Conservation (phyloP, 2,888 invertebrate genomes). For the Coenonympha glycerion region DNA sequence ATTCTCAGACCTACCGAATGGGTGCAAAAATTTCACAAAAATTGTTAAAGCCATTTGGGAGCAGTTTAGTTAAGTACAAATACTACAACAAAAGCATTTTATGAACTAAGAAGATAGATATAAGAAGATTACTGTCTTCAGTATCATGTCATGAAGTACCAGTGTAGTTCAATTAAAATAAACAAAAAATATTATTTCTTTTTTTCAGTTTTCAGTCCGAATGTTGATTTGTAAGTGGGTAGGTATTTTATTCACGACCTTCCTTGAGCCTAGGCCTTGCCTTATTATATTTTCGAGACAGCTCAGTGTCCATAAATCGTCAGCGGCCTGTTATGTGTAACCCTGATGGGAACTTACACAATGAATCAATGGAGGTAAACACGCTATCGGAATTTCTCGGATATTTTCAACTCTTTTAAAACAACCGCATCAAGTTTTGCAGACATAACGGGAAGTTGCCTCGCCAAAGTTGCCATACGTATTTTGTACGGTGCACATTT, state of each 20-base stretch:
- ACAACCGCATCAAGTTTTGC: conserved; percentile 47
- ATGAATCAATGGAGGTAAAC: conserved; percentile 35
- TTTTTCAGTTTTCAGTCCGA: too few relatives aligned
- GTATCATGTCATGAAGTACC: too few relatives aligned
- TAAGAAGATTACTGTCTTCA: too few relatives aligned
- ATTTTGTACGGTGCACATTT: conserved; percentile 38
- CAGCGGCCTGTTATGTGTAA: conserved; percentile 14
- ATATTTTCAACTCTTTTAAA: conserved; percentile 53
- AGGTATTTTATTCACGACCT: not conserved
- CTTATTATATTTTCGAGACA: conserved; percentile 7
- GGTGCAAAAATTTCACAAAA: too few relatives aligned
- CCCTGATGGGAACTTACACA: conserved; percentile 21
- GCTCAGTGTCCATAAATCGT: conserved; percentile 12
- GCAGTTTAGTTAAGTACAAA: too few relatives aligned
- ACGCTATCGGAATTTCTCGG: conserved; percentile 45
- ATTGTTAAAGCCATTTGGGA: too few relatives aligned
- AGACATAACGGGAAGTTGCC: conserved; percentile 55
- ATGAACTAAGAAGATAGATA: too few relatives aligned
- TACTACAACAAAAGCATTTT: too few relatives aligned
- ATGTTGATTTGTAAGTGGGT: too few relatives aligned
- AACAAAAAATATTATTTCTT: too few relatives aligned
- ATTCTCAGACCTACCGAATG: too few relatives aligned
- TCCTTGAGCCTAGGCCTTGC: not conserved
- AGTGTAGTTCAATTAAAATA: too few relatives aligned
- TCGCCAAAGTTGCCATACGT: conserved; percentile 44